Conservation (phyloP, 2,113 vertebrate species). For the Mus musculus region DNA sequence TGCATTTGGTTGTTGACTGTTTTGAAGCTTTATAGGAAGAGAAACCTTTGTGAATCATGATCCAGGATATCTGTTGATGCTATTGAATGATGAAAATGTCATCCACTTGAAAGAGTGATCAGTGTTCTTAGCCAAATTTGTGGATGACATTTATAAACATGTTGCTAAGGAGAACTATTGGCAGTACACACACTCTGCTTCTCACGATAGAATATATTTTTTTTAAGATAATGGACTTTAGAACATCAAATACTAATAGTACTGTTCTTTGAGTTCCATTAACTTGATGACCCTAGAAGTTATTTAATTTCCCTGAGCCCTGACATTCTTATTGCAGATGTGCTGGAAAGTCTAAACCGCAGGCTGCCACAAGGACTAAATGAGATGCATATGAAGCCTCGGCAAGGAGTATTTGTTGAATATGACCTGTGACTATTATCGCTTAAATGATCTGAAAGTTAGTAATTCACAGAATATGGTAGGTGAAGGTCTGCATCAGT, state of each 20-base stretch:
- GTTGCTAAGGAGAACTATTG: constrained; percentile 40
- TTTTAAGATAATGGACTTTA: constrained; percentile 25
- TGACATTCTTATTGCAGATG: constrained; percentile 15
- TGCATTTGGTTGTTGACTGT: constrained; percentile 1
- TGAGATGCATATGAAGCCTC: neutral
- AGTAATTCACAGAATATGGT: neutral
- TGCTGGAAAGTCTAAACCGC: neutral
- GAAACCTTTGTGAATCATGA: constrained; percentile 45
- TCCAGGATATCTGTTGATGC: constrained; percentile 17
- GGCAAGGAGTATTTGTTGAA: neutral
- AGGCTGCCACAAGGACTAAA: neutral
- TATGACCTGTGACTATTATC: neutral
- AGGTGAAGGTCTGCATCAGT: neutral
- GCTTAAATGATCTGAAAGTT: constrained; percentile 29
- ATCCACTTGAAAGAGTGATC: constrained; percentile 54
- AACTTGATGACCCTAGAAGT: constrained; percentile 5
- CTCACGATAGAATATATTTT: constrained; percentile 1
- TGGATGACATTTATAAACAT: constrained; percentile 31
- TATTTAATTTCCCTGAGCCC: neutral
- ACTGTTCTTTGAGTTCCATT: constrained; percentile 4
- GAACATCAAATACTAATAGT: neutral
- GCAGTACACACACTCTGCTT: neutral
- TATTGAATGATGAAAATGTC: constrained; percentile 54
- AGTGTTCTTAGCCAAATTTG: constrained; percentile 59
- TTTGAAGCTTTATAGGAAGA: neutral